Evolutionary conservation across 2,888 invertebrate genomes (phyloP), one percentile per base, ranked within the genome.

Genomic region (Acrocera orbiculus): DNA sequence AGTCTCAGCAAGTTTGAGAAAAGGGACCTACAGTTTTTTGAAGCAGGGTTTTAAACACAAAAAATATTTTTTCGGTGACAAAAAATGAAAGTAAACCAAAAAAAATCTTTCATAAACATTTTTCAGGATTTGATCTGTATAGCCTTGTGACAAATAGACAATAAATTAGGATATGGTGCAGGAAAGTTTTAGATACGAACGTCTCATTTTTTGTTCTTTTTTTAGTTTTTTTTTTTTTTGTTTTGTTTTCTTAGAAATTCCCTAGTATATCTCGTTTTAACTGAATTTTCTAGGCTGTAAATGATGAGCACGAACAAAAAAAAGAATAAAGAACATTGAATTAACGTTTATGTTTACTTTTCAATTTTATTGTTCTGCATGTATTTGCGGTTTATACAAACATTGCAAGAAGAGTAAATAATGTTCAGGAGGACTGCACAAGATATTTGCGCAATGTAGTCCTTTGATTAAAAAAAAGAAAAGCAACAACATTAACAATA

Each of bases 381-480:
- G 36, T 36, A 34, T 37, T 37, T 39, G 39, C 36, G 36, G 39
- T 39, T 39, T 36, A 25, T 31, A 28, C 39, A 36, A 39, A 39
- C 28, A 39, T 36, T 23, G 24, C 14, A 13, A 8, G 14, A 17
- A 17, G 13, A 16, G 25, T 16, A 14, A 2, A 34, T 29, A 34
- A 29, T 29, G 8, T 17, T 9, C 9, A 14, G 24, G 29, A 17
- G 34, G 27, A 10, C 15, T n/a, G n/a, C n/a, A 16, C 11, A 9
- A 23, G 19, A 14, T 34, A 34, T 34, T 34, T 34, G 34, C 30
- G 34, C 34, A 34, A 34, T 29, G 24, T 23, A 23, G 19, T 28
- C 13, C 28, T 8, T n/a, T 13, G n/a, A 11, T 22, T 22, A 19
- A 20, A 23, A 28, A 28, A 27, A 28, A 16, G 27, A 23, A 34